A percentile compares a stretch with the other conserved stretches of the same genome.
These are phyloP conservation scores for Mythimna loreyi DNA, from an alignment of 2,888 invertebrate genomes.

Conservation along the genomic window DNA sequence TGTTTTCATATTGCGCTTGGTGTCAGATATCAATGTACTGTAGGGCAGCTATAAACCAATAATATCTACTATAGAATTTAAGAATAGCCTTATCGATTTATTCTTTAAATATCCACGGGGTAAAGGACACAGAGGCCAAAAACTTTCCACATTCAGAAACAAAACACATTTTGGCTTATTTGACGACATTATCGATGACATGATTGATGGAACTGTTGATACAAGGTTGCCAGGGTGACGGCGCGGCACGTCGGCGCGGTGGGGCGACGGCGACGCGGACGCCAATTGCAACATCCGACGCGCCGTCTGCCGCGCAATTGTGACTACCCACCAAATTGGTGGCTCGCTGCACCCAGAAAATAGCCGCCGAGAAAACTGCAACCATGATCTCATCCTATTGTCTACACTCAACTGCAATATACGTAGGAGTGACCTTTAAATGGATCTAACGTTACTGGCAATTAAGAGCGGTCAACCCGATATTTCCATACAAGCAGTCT, in stretches of 20 bases:
- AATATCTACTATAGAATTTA: not conserved
- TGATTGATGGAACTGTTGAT: conserved; percentile 60
- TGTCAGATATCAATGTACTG: conserved; percentile 55
- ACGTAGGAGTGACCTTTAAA: conserved; percentile 76
- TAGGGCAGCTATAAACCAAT: conserved; percentile 18
- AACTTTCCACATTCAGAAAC: conserved; percentile 13
- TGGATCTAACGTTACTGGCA: conserved; percentile 57
- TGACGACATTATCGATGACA: conserved; percentile 51
- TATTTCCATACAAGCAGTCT: too few species aligned
- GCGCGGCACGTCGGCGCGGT: conserved; percentile 36
- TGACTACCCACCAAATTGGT: conserved; percentile 73
- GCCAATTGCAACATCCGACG: conserved; percentile 87
- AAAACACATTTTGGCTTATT: conserved; percentile 23
- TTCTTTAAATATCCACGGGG: conserved; percentile 16
- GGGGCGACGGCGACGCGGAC: conserved; percentile 41
- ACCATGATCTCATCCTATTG: conserved; percentile 81
- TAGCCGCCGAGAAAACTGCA: conserved; percentile 74
- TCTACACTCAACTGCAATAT: conserved; percentile 34
- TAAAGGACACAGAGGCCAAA: conserved; percentile 22
- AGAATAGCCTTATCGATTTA: conserved; percentile 10
- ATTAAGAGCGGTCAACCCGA: conserved; percentile 44
- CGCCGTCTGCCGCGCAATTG: conserved; percentile 80
- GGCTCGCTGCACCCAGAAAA: conserved; percentile 69
- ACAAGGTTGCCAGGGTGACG: conserved; percentile 58
- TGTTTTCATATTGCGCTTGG: conserved; percentile 54